phyloP scores from a whole-genome alignment of 2,797 vertebrate species.

The Trachurus trachurus region DNA sequence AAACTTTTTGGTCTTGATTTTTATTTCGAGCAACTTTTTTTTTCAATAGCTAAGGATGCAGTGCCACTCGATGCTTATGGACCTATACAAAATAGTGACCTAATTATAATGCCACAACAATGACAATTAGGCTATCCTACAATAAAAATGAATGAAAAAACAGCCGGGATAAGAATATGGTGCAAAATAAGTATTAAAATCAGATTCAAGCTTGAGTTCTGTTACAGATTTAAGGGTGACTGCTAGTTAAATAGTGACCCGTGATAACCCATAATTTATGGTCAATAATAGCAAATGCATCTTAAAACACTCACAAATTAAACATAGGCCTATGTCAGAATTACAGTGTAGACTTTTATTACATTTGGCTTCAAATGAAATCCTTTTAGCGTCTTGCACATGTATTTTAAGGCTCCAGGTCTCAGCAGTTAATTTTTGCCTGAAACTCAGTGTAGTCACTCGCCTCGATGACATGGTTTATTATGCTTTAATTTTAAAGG shows the following conservation, averaged over 20 bases:
- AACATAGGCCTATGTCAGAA: not conserved
- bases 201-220: not conserved
- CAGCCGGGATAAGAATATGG: no score
- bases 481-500: conserved; percentile 53
- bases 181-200: not conserved
- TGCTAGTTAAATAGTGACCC: not conserved
- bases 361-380: not conserved
- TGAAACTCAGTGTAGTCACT: accelerated
- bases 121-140: no score
- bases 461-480: not conserved
- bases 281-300: not conserved
- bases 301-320: not conserved
- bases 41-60: not conserved
- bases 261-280: not conserved
- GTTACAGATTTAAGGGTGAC: not conserved
- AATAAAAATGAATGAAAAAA: no score
- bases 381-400: accelerated
- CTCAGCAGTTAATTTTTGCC: not conserved
- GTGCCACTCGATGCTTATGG: no score
- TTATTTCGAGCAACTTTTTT: not conserved
- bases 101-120: not conserved
- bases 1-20: not conserved
- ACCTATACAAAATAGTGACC: not conserved
- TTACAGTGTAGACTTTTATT: not conserved
- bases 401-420: not conserved